Percentiles rank a stretch among this genome's conserved stretches.
Evolutionary conservation across 2,113 vertebrate species (phyloP).

Genomic region (Tragulus kanchil): DNA sequence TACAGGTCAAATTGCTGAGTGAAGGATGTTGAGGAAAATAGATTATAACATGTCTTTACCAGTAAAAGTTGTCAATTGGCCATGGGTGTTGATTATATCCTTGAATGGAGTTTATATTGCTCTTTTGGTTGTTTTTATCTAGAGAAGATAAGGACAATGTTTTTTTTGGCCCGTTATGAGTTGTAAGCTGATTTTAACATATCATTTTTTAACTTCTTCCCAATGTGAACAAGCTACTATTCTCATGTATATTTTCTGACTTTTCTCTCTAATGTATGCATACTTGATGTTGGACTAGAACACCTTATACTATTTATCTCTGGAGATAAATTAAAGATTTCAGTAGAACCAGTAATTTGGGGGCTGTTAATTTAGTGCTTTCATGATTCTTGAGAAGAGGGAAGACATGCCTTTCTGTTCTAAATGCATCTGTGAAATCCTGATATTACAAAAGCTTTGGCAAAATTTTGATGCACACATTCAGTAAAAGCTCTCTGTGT

Average conservation of each 20-base stretch:
- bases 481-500: neutral
- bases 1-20: neutral
- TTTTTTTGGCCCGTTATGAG: neutral
- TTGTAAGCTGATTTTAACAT: constrained; percentile 24
- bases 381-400: constrained; percentile 46
- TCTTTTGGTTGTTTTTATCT: constrained; percentile 16
- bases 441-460: neutral
- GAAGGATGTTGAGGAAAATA: neutral
- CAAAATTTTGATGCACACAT: neutral
- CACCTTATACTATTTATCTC: neutral
- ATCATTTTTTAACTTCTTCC: constrained; percentile 34
- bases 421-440: constrained; percentile 12
- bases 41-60: neutral
- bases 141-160: neutral
- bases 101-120: constrained; percentile 1
- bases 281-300: constrained; percentile 8
- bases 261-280: constrained; percentile 23
- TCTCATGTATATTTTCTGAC: constrained; percentile 1
- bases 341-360: constrained; percentile 53
- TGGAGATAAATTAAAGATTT: constrained; percentile 38
- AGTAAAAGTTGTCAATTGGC: neutral
- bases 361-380: constrained; percentile 33
- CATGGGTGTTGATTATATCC: neutral
- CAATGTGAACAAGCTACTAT: constrained; percentile 8
- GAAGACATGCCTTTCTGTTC: neutral